Base-by-base conservation (phyloP, 2,797 vertebrate genomes). In the Tapirus indicus region DNA sequence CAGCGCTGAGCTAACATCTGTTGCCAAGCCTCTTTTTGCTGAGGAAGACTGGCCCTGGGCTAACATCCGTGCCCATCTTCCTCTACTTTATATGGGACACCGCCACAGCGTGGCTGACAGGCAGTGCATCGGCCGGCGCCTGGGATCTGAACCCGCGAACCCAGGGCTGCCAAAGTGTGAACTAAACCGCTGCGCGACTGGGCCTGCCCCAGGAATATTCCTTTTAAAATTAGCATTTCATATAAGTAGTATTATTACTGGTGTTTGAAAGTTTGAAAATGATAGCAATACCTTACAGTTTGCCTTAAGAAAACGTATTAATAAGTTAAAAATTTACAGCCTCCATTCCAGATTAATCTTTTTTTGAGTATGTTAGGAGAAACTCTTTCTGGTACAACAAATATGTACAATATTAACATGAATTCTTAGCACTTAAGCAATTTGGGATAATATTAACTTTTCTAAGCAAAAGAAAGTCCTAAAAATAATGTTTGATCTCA, bases 401-500 rank as follows among this genome's bases (percentile, higher is more conserved):
- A 75, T 78, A 97, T 95, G 93, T 95, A 88, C 89, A 97, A 88
- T 56, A 98, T 94, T 97, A 92, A 58, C 77, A 89, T 41, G 82
- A 96, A 97, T 97, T 93, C 78, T 93, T 86, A 97, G 91, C 77
- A 95, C 88, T 94, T 97, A 52, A 97, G 95, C 94, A 97, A 97
- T 92, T 79, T 93, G 97, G 75, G 74, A 96, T 87, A 90, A 98
- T 92, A 95, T 97, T 91, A 97, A 90, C 32, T 91, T 35, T 96
- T 96, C 62, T 75, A 96, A 97, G 95, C 93, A 97, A 98, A 97
- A 90, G 87, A 97, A 97, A 94, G 64, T 77, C 35, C 89, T 94
- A 74, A 88, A 97, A 97, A 93, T 95, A 92, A 88, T 78, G 68
- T 95, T 91, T 97, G 96, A 91, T 75, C 16, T 1, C 95, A 83